Evolutionary conservation across 1,140 invertebrate species (phyloP).

Genomic region (Pseudomyrmex gracilis): DNA sequence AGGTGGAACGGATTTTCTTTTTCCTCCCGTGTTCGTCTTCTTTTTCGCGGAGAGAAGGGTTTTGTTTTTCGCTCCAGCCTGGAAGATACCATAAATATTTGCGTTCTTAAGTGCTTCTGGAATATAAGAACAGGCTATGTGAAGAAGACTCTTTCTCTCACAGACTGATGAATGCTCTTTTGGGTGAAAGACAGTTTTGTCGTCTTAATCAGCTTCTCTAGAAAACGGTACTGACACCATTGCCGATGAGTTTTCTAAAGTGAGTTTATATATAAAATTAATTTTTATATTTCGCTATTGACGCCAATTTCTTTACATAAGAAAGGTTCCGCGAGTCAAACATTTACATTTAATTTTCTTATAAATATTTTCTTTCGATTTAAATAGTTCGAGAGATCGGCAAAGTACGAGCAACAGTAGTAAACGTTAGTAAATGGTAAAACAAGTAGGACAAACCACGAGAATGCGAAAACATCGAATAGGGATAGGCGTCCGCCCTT

Average conservation of each 20-base stretch:
- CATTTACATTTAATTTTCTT: not conserved
- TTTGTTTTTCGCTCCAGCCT: conserved; percentile 80
- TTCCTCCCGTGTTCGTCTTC: conserved; percentile 56
- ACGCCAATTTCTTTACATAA: not conserved
- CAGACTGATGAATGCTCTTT: conserved; percentile 20
- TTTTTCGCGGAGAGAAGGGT: conserved; percentile 56
- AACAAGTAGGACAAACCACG: conserved; percentile 57
- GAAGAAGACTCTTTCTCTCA: not conserved
- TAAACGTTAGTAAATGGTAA: not conserved
- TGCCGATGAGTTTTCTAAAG: not conserved
- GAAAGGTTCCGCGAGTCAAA: not conserved
- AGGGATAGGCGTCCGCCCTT: conserved; percentile 66
- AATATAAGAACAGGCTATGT: conserved; percentile 73
- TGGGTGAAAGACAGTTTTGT: conserved; percentile 26
- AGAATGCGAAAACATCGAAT: conserved; percentile 49
- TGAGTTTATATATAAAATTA: not conserved
- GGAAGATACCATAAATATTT: conserved; percentile 83
- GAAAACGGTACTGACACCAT: not conserved
- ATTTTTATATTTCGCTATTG: not conserved
- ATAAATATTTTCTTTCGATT: not conserved
- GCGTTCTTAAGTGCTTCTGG: conserved; percentile 78
- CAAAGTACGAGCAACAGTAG: not conserved
- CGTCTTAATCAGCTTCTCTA: not conserved
- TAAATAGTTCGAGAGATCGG: not conserved
- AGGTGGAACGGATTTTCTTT: conserved; percentile 49